Conservation (phyloP, 2,113 vertebrate genomes). For the Catagonus wagneri region DNA sequence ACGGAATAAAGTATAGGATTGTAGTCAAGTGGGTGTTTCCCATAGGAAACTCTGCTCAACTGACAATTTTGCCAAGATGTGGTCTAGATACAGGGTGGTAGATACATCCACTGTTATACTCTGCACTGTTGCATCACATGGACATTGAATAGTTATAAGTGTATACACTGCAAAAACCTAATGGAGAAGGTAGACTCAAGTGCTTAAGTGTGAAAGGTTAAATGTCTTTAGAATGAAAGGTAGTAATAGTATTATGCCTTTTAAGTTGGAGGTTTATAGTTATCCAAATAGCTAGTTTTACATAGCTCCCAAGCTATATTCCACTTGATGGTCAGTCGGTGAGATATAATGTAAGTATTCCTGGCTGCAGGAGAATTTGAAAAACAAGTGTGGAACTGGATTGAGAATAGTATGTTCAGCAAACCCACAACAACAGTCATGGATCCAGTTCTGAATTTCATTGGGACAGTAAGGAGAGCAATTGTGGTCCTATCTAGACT, state of each 20-base stretch:
- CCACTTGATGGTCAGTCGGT: not conserved
- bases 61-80: not conserved
- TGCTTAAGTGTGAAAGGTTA: conserved; percentile 52
- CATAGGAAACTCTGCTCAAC: not conserved
- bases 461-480: not conserved
- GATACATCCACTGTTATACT: not conserved
- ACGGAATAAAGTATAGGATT: not conserved
- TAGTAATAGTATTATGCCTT: not conserved
- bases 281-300: not conserved
- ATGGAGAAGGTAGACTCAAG: not conserved
- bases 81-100: not conserved
- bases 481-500: not conserved
- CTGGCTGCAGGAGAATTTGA: not conserved
- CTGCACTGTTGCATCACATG: not conserved
- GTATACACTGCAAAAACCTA: not conserved
- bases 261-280: not conserved
- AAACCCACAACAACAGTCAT: not conserved
- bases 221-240: not conserved
- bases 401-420: not conserved
- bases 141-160: not conserved
- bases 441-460: not conserved
- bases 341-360: not conserved
- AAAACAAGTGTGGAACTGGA: not conserved
- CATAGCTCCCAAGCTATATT: not conserved
- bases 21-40: not conserved